Evolutionary conservation across 2,797 vertebrate species (phyloP).

Genomic region (Spondyliosoma cantharus): DNA sequence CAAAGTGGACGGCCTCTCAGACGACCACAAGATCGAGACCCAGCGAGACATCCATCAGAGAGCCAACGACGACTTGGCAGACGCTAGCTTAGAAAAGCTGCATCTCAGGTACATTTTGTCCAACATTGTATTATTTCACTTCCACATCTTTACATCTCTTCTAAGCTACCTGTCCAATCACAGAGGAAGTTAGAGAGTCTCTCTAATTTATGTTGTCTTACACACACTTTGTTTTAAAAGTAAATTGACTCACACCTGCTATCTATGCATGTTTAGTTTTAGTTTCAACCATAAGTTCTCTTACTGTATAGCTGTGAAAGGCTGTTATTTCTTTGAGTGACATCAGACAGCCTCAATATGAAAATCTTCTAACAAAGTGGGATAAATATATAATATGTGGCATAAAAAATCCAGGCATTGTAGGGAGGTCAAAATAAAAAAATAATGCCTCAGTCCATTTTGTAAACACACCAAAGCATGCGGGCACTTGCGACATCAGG

Average conservation of each 20-base stretch:
- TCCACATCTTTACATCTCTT: not conserved
- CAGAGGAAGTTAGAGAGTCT: not conserved
- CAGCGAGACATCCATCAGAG: constrained; percentile 99
- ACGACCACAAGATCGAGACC: constrained; percentile 99
- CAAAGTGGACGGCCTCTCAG: constrained; percentile 99
- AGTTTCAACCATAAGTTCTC: not conserved
- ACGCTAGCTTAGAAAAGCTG: constrained; percentile 97
- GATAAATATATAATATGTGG: not conserved
- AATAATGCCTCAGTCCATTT: not conserved
- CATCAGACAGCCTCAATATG: not conserved
- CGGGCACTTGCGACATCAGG: too few species aligned
- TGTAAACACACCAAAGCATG: not conserved
- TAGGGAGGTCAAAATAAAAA: not conserved
- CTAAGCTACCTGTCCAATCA: not conserved
- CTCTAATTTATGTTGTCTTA: not conserved
- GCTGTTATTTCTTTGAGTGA: not conserved
- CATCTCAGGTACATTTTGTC: constrained; percentile 91
- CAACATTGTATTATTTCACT: not conserved
- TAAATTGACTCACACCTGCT: not conserved
- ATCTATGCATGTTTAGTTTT: not conserved
- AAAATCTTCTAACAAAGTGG: not conserved
- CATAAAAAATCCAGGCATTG: not conserved
- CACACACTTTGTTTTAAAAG: not conserved
- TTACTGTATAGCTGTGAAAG: not conserved
- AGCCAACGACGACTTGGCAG: constrained; percentile 97